phyloP scores from a whole-genome alignment of 2,113 vertebrate species.

The Dissostichus mawsoni region DNA sequence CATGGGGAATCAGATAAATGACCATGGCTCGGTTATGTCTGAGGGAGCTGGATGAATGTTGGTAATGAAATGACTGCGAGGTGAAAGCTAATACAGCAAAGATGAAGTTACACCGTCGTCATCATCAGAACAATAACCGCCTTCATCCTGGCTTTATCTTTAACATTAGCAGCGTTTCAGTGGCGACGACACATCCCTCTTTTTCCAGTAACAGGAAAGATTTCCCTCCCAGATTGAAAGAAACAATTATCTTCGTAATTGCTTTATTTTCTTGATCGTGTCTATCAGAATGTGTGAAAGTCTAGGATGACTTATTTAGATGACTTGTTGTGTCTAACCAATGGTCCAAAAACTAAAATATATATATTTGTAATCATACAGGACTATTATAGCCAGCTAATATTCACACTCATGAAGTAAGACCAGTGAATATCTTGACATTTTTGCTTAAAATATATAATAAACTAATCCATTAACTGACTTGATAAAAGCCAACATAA shows the following conservation, averaged over 20 bases:
- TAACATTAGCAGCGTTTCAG: constrained; percentile 5
- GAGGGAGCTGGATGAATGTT: constrained; percentile 16
- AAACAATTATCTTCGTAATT: background rate
- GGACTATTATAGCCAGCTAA: background rate
- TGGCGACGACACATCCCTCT: background rate
- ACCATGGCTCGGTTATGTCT: constrained; percentile 38
- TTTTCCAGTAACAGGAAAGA: background rate
- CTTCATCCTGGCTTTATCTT: constrained; percentile 20
- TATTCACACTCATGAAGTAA: background rate
- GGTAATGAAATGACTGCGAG: constrained; percentile 35
- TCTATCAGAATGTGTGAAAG: background rate
- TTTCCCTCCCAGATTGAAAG: background rate
- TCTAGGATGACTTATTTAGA: background rate
- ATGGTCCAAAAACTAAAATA: background rate
- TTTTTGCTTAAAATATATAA: too few relatives aligned
- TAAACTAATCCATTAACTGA: background rate
- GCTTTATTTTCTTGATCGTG: background rate
- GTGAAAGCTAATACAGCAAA: constrained; percentile 40
- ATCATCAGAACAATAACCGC: constrained; percentile 39
- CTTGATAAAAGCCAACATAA: background rate
- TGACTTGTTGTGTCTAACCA: background rate
- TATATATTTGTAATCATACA: background rate
- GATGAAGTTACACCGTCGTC: constrained; percentile 42
- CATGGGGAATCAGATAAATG: background rate
- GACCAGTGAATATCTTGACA: background rate